Evolutionary conservation across 2,888 invertebrate genomes (phyloP), one percentile per base, ranked within the genome.

Genomic region (Spisula solida): DNA sequence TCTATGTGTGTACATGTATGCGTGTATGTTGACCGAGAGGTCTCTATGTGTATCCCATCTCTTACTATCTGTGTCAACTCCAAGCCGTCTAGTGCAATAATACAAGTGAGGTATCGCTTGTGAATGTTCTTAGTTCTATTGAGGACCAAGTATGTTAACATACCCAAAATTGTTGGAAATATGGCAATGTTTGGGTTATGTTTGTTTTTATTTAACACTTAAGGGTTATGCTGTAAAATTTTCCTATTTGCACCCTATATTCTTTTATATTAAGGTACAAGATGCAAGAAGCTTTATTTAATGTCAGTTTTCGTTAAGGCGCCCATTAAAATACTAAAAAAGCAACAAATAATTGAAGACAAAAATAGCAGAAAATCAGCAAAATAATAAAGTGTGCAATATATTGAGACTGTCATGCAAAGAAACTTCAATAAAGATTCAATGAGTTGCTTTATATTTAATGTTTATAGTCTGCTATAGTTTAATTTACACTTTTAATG

Each of bases 81-180:
- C 75, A 75, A 75, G 75, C 75, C 75, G 75, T 75, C 75, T 75
- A 75, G 75, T 75, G 75, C 75, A 75, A 75, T 75, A 75, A 75
- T 75, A 75, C 75, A 66, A 66, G n/a, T 66, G 60, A 66, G n/a
- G n/a, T 66, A 25, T 66, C 25, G 60, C 60, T 66, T 66, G 60
- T 25, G 8, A 41, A 41, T 25, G 25, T 66, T 66, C 60, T 66
- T 25, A 25, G n/a, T 66, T 25, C 60, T 8, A 25, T 25, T 66
- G 60, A 66, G 60, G 60, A 25, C 60, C 60, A 66, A 66, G 60
- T 66, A 66, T 66, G n/a, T 66, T 66, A 66, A 66, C 25, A 25
- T n/a, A 25, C 12, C 25, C 60, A 66, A 66, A 66, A 25, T 66
- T 20, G n/a, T 12, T 66, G 25, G 0, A 66, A 66, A 4, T 66